Evolutionary conservation across 2,113 vertebrate species (phyloP).

Genomic region (Sinosuthora webbiana): DNA sequence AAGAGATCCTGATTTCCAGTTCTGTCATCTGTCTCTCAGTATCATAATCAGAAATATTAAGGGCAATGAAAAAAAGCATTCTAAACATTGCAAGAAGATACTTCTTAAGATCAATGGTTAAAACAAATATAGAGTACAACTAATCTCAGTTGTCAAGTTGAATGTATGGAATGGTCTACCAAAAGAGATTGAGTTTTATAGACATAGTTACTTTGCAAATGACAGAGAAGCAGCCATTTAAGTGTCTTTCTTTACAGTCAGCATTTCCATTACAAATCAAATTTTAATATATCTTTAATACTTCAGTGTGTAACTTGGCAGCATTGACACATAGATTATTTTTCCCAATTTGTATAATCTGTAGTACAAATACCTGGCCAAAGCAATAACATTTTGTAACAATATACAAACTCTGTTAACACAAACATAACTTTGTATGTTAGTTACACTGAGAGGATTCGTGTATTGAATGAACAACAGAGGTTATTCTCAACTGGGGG

Average conservation of each 20-base stretch:
- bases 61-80: neutral
- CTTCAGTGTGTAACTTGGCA: neutral
- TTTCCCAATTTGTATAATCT: neutral
- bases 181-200: constrained; percentile 18
- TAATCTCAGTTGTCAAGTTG: neutral
- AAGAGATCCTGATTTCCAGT: neutral
- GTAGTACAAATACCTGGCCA: neutral
- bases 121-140: neutral
- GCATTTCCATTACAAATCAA: neutral
- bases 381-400: constrained; percentile 8
- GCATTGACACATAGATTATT: neutral
- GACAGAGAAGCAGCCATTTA: neutral
- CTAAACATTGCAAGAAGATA: neutral
- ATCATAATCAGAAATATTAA: neutral
- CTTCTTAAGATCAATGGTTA: neutral
- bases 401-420: neutral
- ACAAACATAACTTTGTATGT: neutral
- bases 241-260: neutral
- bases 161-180: neutral
- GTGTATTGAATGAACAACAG: neutral
- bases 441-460: neutral
- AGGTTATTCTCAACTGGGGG: neutral
- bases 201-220: neutral
- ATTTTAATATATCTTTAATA: neutral
- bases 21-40: neutral